Conservation (phyloP, 1,140 invertebrate species). For the Campoletis sonorensis region DNA sequence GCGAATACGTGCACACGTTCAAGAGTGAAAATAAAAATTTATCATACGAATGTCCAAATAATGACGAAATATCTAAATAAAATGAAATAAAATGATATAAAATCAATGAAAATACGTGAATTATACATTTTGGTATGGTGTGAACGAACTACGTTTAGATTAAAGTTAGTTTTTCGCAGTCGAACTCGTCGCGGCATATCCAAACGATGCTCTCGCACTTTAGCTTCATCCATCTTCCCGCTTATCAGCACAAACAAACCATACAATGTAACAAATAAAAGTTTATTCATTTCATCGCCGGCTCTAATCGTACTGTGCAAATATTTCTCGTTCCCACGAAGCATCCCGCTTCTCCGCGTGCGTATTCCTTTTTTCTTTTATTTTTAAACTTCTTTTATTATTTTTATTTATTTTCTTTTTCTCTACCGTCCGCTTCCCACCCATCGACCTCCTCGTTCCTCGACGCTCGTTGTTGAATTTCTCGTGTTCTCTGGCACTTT, state of each 20-base stretch:
- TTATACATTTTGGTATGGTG: too few relatives aligned
- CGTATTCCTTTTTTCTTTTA: neutral
- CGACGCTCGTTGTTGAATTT: neutral
- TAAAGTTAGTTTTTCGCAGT: too few relatives aligned
- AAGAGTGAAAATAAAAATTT: conserved; percentile 14
- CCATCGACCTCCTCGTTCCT: neutral
- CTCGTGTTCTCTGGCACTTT: neutral
- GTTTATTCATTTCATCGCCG: neutral
- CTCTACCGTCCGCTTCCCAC: neutral
- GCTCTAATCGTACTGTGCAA: neutral
- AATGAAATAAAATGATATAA: neutral
- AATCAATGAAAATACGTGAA: neutral
- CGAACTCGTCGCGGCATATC: too few relatives aligned
- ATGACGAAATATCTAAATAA: neutral
- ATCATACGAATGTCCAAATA: neutral
- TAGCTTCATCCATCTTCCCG: too few relatives aligned
- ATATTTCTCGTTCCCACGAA: neutral
- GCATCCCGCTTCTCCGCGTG: neutral
- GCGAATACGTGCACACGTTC: conserved; percentile 17
- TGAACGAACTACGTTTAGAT: too few relatives aligned
- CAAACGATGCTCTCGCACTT: too few relatives aligned
- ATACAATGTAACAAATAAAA: too few relatives aligned
- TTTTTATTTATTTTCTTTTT: neutral
- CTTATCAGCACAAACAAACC: too few relatives aligned
- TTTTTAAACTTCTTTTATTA: too few relatives aligned